Conservation (phyloP, 2,113 vertebrate species). For the Blennius ocellaris region DNA sequence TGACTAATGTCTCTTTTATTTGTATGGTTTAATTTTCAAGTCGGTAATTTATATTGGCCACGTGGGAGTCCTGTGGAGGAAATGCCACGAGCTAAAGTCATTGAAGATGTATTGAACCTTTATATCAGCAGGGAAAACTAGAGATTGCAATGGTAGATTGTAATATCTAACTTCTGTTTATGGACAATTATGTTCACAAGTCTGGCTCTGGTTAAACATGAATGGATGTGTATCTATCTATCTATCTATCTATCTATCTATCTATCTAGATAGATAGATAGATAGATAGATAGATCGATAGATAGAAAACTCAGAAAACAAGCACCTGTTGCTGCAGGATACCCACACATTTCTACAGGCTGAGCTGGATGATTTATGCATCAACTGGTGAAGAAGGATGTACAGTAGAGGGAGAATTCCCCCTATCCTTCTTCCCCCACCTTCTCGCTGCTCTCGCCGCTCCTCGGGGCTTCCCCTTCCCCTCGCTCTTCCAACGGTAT, state of each 20-base stretch:
- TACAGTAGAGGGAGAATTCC: conserved; percentile 39
- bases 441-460: conserved; percentile 44
- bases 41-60: conserved; percentile 61
- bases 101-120: conserved; percentile 42
- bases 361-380: too few species aligned
- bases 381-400: too few species aligned
- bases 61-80: conserved; percentile 48
- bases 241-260: too few species aligned
- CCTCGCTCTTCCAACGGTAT: conserved; percentile 45
- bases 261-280: too few species aligned
- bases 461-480: conserved; percentile 56
- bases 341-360: too few species aligned
- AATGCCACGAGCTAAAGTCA: conserved; percentile 58
- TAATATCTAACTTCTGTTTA: conserved; percentile 32
- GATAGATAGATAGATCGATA: too few species aligned
- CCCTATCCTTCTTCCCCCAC: conserved; percentile 28
- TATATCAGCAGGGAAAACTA: conserved; percentile 29
- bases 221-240: too few species aligned
- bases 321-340: too few species aligned
- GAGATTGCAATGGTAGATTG: conserved; percentile 30
- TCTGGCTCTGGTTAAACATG: too few species aligned
- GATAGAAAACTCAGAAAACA: background rate
- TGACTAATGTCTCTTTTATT: conserved; percentile 67
- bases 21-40: conserved; percentile 54
- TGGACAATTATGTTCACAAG: background rate